Base-by-base conservation (phyloP, 2,113 vertebrate genomes). In the Upupa epops region DNA sequence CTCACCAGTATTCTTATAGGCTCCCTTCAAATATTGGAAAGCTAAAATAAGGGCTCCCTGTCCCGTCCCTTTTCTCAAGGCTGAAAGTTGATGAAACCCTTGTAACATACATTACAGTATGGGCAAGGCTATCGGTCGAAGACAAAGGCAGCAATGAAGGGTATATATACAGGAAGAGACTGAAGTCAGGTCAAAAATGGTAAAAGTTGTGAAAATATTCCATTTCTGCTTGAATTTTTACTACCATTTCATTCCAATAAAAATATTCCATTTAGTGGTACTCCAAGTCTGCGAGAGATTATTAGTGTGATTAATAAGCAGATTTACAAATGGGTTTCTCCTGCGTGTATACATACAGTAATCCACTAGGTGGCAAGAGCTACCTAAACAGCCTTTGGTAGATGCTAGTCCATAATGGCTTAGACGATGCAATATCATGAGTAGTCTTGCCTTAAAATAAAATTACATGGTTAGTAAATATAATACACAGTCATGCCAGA, bases 331-430 rank as follows among this genome's bases (percentile, higher is more conserved):
- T 70, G n/a, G 31, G 8, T 25, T 28, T 78, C 45, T 72, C 31
- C 3, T 25, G 25, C 20, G 55, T 76, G 28, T 42, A 76, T 26
- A 74, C 18, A 55, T 54, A 37, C 3, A 95, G 64, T 16, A 51
- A 85, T 70, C 97, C 97, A 97, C 96, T 56, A 97, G 97, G 83
- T 97, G 96, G 97, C 97, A 94, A 97, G 92, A 96, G 95, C 68
- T 63, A 75, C 89, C 91, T 77, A 59, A 72, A 73, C 2, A 11
- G 65, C 72, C 70, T 76, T 59, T 65, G 52, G 37, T 49, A 94
- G 32, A 56, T 32, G 25, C 15, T 24, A 31, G 5, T 64, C 66
- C 40, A 28, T 46, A 31, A 17, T 73, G 28, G 32, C 76, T 89
- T 40, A 65, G 24, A 25, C 42, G 13, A 75, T 21, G 42, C 5